A percentile compares a stretch with the other conserved stretches of the same genome.
These are phyloP conservation scores for Pygoscelis adeliae DNA, from an alignment of 2,113 vertebrate genomes.

Conservation along the genomic window DNA sequence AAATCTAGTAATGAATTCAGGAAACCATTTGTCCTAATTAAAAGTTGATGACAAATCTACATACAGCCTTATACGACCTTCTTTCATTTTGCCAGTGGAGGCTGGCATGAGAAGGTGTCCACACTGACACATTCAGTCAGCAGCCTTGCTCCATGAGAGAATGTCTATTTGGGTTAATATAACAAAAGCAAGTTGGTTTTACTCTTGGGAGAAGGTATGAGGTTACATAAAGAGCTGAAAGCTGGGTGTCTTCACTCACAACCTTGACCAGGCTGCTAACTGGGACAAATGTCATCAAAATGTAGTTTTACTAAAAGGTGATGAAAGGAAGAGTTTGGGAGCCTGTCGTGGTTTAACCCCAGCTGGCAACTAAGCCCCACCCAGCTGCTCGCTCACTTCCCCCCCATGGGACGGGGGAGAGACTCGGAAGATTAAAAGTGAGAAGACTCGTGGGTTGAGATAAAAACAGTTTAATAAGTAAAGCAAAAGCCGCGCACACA, in stretches of 20 bases:
- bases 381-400: too few relatives aligned
- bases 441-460: too few relatives aligned
- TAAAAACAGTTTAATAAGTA: too few relatives aligned
- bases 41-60: background rate
- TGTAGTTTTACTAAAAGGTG: background rate
- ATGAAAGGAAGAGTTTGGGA: background rate
- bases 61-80: background rate
- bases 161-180: background rate
- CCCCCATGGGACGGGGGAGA: too few relatives aligned
- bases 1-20: background rate
- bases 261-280: background rate
- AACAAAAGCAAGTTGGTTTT: background rate
- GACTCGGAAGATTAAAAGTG: too few relatives aligned
- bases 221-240: background rate
- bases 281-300: background rate
- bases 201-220: slow-evolving; percentile 17
- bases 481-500: too few relatives aligned
- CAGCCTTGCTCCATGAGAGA: background rate
- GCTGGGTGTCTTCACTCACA: background rate
- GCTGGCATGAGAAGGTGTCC: background rate
- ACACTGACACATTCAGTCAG: background rate
- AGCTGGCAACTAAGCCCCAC: too few relatives aligned
- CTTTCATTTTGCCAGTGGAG: background rate
- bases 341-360: too few relatives aligned
- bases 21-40: background rate